Base-by-base conservation (phyloP, 1,140 invertebrate genomes). In the Drosophila elegans region DNA sequence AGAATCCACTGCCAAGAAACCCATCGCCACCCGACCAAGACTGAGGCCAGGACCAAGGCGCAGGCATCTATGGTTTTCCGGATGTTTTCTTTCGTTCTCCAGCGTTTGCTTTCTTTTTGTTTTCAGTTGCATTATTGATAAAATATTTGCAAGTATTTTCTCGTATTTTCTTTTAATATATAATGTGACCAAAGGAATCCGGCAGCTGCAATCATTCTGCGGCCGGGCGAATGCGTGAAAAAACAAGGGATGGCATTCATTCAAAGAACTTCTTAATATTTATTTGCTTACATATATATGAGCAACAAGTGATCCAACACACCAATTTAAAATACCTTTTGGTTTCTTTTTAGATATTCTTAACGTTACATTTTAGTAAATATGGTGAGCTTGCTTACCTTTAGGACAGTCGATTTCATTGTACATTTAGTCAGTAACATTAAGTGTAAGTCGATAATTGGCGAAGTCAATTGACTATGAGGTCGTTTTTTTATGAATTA, bases 371-470 rank as follows among this genome's bases (percentile, higher is more conserved):
- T 38, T 13, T 29, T 38, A 12, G 7, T 48, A 48, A 9, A 29
- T 12, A 12, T 13, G 46, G 2, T n/a, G 27, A 29, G 2, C 10
- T 44, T 2, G 60, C 90, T 92, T 74, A 92, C 91, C 91, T 92
- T 85, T 89, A 62, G 91, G 80, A 82, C 91, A 82, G 76, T 92
- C 91, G 91, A 91, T 92, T 91, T 88, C 91, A 92, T 92, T 88
- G 91, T 92, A 91, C 91, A 92, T 92, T 78, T 88, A 91, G 71
- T 78, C 61, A 52, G 49, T 60, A 51, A 29, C 45, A 66, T 41
- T 41, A 34, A 21, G 46, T 12, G 54, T 34, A 51, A 66, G 46
- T 34, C 53, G 51, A 71, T 42, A 41, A 62, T 34, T 27, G 25
- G 39, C 21, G 11, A 11, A 12, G 36, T n/a, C 32, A 61, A 3